Base-by-base conservation (phyloP, 2,113 vertebrate species). In the Mobula hypostoma region DNA sequence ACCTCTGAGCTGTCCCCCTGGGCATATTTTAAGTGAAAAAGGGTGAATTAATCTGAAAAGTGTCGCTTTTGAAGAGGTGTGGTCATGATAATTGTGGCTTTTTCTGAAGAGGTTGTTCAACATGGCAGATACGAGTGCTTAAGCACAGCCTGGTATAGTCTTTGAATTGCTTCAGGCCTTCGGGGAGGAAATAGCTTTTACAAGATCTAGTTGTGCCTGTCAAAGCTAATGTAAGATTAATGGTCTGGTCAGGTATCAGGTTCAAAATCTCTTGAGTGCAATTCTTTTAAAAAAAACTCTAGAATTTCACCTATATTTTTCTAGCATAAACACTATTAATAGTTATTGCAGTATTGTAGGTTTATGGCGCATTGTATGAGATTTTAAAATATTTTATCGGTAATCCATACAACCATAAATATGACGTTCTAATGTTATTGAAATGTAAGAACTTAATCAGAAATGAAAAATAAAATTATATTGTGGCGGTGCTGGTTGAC, bases 151-250 rank as follows among this genome's bases (percentile, higher is more conserved):
- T 74, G 27, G 36, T 66, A 36, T 63, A 92, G 90, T 91, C 95
- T 94, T 94, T 95, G 94, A 94, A 95, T 95, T 94, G 83, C 92
- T 94, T 94, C 5, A 72, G 82, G 90, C 94, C 94, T 94, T 94
- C 66, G 56, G 95, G 95, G 94, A 96, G 94, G 94, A 95, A 96
- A 94, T 83, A 94, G 94, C 94, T 95, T 94, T 96, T 95, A 94
- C 94, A 94, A 95, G 94, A 94, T 94, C 94, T 95, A 94, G 94
- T 95, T 96, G 94, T 95, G 82, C 83, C 94, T 97, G 96, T 96
- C 96, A 96, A 94, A 96, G 95, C 95, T 94, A 94, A 95, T 95
- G 95, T 95, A 94, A 95, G 95, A 95, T 95, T 95, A 96, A 96
- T 94, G 90, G 91, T 87, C 94, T 95, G 95, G 94, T 94, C 94